phyloP scores from a whole-genome alignment of 2,888 invertebrate species.

The Polyommatus icarus region DNA sequence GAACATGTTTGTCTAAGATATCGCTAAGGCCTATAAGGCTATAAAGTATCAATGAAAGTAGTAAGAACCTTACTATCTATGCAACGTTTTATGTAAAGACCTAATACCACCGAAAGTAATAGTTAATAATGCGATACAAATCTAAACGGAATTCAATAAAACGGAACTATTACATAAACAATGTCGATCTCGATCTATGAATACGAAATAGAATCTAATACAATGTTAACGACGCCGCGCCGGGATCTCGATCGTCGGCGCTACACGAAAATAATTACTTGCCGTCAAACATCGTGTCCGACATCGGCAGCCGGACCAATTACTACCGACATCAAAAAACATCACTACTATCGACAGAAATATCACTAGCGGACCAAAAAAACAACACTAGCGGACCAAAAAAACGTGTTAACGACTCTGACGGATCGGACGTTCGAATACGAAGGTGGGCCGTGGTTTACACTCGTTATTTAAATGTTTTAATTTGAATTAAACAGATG shows the following conservation, averaged over 20 bases:
- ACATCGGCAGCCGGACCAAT: slow-evolving; percentile 77
- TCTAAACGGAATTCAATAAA: slow-evolving; percentile 25
- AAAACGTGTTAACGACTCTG: slow-evolving; percentile 74
- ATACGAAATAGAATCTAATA: slow-evolving; percentile 33
- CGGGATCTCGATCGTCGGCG: slow-evolving; percentile 60
- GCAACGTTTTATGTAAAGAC: not conserved
- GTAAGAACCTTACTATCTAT: not conserved
- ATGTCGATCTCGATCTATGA: slow-evolving; percentile 41
- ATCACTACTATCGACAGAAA: slow-evolving; percentile 45
- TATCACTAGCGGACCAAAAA: slow-evolving; percentile 54
- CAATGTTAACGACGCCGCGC: slow-evolving; percentile 48
- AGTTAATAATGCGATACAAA: slow-evolving; percentile 10
- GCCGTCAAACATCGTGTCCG: slow-evolving; percentile 74
- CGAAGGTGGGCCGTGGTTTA: slow-evolving; percentile 38
- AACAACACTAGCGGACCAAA: slow-evolving; percentile 52
- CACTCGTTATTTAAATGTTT: slow-evolving; percentile 14
- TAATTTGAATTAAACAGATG: not conserved
- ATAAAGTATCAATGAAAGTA: not conserved
- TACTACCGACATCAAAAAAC: slow-evolving; percentile 75
- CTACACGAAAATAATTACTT: slow-evolving; percentile 78
- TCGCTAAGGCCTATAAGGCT: not conserved
- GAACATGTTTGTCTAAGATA: not conserved
- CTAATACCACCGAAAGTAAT: slow-evolving; percentile 1
- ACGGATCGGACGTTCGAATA: slow-evolving; percentile 72
- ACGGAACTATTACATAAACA: slow-evolving; percentile 31